These are phyloP conservation scores for Haplochromis vanheusdeni DNA, from an alignment of 2,113 vertebrate species.

Conservation along the genomic window DNA sequence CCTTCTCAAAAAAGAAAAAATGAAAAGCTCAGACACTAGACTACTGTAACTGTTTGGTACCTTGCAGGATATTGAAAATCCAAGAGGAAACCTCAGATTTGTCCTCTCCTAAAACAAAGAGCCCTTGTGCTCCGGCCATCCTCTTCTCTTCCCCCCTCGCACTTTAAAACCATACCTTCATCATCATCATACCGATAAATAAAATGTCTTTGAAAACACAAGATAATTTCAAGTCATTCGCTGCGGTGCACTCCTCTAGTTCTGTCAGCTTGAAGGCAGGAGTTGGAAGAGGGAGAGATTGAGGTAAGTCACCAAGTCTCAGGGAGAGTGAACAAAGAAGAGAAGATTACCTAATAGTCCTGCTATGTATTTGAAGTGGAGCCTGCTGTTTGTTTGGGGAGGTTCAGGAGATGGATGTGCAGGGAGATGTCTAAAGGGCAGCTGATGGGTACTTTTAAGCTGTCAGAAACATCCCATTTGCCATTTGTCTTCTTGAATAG, in stretches of 20 bases:
- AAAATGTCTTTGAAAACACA: neutral
- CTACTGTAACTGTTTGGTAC: slow-evolving; percentile 63
- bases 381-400: slow-evolving; percentile 82
- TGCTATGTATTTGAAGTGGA: slow-evolving; percentile 83
- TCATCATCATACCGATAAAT: slow-evolving; percentile 25
- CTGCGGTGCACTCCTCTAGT: neutral
- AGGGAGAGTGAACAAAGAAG: slow-evolving; percentile 80
- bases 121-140: slow-evolving; percentile 46
- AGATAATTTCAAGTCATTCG: slow-evolving; percentile 11
- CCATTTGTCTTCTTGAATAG: slow-evolving; percentile 30
- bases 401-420: slow-evolving; percentile 69
- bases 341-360: slow-evolving; percentile 84
- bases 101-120: slow-evolving; percentile 66
- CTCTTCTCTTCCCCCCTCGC: neutral
- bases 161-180: slow-evolving; percentile 13
- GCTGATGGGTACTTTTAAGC: slow-evolving; percentile 72
- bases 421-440: slow-evolving; percentile 72
- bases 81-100: slow-evolving; percentile 70
- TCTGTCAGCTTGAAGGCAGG: slow-evolving; percentile 53
- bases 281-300: slow-evolving; percentile 69
- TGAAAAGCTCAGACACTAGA: slow-evolving; percentile 50
- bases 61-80: slow-evolving; percentile 71
- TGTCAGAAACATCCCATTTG: slow-evolving; percentile 61
- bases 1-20: neutral
- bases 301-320: slow-evolving; percentile 79